Evolutionary conservation across 2,888 invertebrate species (phyloP).

Genomic region (Patella caerulea): DNA sequence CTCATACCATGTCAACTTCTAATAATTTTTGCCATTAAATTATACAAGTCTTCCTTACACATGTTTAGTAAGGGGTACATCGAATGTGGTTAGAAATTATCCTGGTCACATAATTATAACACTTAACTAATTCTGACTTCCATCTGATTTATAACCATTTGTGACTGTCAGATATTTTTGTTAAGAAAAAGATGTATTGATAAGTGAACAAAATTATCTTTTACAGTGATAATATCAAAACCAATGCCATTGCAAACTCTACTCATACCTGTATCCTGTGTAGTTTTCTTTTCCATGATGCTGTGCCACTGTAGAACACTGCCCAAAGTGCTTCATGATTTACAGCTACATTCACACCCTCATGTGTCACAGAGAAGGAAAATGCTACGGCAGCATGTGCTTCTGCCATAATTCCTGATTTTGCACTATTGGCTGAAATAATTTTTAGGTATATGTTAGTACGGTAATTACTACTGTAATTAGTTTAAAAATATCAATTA

Average conservation of each 20-base stretch:
- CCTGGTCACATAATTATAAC: too few species aligned
- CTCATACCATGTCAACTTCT: too few species aligned
- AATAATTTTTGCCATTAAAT: too few species aligned
- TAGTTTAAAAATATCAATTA: too few species aligned
- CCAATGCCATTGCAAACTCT: too few species aligned
- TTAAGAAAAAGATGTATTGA: background rate
- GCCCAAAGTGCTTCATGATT: conserved; percentile 95
- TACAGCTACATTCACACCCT: conserved; percentile 98
- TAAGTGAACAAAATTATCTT: background rate
- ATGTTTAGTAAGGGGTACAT: too few species aligned
- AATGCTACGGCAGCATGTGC: conserved; percentile 98
- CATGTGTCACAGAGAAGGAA: conserved; percentile 96
- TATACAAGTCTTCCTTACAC: too few species aligned
- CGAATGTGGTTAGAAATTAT: too few species aligned
- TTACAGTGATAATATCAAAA: conserved; percentile 6
- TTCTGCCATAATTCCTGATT: conserved; percentile 85
- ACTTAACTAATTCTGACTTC: too few species aligned
- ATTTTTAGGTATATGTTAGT: too few species aligned
- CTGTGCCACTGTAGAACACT: conserved; percentile 93
- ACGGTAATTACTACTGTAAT: too few species aligned
- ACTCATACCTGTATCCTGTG: conserved; percentile 86
- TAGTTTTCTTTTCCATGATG: conserved; percentile 95
- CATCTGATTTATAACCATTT: too few species aligned
- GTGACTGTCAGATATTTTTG: background rate
- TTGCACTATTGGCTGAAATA: background rate